Evolutionary conservation across 1,140 invertebrate species (phyloP).

Genomic region (Pollicipes pollicipes): DNA sequence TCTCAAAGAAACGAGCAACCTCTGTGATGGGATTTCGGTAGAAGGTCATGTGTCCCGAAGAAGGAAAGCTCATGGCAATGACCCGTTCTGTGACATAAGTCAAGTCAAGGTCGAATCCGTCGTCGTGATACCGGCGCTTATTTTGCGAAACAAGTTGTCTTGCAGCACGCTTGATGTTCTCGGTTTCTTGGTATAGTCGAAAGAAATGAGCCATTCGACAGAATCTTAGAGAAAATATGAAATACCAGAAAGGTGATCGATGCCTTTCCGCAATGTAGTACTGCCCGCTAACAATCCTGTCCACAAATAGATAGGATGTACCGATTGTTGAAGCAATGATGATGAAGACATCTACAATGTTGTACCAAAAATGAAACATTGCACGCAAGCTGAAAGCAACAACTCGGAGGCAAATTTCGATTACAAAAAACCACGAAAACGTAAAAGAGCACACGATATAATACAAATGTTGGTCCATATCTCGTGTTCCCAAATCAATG

Average conservation of each 20-base stretch:
- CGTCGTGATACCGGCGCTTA: slow-evolving; percentile 35
- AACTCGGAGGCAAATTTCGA: not conserved
- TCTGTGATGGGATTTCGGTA: slow-evolving; percentile 41
- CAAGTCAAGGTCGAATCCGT: slow-evolving; percentile 40
- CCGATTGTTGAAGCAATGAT: not conserved
- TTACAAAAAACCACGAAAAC: not conserved
- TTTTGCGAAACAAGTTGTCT: slow-evolving; percentile 35
- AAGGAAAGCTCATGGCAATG: slow-evolving; percentile 44
- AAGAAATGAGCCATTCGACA: not conserved
- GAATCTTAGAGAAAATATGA: not conserved
- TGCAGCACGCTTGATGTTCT: not conserved
- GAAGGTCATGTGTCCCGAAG: slow-evolving; percentile 33
- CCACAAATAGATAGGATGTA: not conserved
- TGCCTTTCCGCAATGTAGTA: not conserved
- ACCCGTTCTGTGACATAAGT: slow-evolving; percentile 39
- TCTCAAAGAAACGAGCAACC: slow-evolving; percentile 38
- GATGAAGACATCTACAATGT: not conserved
- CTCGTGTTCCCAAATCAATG: not conserved
- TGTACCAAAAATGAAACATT: not conserved
- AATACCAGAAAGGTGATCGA: not conserved
- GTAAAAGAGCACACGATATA: not conserved
- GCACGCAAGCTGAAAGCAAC: not conserved
- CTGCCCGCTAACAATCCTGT: not conserved
- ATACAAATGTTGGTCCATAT: not conserved
- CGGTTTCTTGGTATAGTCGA: not conserved